Conservation (phyloP, 1,140 invertebrate species). For the Pogonomyrmex californicus region DNA sequence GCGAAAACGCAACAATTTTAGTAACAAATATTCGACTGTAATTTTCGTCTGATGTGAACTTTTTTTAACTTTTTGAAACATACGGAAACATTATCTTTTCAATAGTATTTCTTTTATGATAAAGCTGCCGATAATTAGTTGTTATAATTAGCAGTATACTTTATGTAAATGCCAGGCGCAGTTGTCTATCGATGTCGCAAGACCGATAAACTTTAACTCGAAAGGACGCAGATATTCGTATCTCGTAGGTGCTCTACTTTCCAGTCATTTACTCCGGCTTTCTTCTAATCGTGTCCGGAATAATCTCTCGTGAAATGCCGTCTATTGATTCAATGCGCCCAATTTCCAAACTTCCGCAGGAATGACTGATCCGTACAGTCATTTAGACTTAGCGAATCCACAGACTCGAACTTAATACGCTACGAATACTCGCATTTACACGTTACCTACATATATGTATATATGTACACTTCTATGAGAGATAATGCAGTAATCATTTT, state of each 20-base stretch:
- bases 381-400: neutral
- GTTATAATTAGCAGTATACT: slow-evolving; percentile 32
- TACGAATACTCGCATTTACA: neutral
- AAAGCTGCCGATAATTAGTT: slow-evolving; percentile 30
- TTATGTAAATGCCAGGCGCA: neutral
- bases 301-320: slow-evolving; percentile 18
- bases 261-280: slow-evolving; percentile 31
- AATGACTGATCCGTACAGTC: neutral
- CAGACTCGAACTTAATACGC: neutral
- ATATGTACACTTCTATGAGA: neutral
- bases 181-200: slow-evolving; percentile 10
- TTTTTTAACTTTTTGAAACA: neutral
- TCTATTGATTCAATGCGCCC: slow-evolving; percentile 8
- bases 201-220: slow-evolving; percentile 50
- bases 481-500: neutral
- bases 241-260: slow-evolving; percentile 61
- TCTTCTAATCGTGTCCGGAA: slow-evolving; percentile 22
- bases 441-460: neutral
- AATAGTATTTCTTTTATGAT: neutral
- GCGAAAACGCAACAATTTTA: neutral
- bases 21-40: neutral
- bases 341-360: slow-evolving; percentile 1
- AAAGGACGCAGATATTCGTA: slow-evolving; percentile 52
- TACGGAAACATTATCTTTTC: neutral
- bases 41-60: neutral